phyloP scores from a whole-genome alignment of 2,113 vertebrate species.

The Nestor notabilis region DNA sequence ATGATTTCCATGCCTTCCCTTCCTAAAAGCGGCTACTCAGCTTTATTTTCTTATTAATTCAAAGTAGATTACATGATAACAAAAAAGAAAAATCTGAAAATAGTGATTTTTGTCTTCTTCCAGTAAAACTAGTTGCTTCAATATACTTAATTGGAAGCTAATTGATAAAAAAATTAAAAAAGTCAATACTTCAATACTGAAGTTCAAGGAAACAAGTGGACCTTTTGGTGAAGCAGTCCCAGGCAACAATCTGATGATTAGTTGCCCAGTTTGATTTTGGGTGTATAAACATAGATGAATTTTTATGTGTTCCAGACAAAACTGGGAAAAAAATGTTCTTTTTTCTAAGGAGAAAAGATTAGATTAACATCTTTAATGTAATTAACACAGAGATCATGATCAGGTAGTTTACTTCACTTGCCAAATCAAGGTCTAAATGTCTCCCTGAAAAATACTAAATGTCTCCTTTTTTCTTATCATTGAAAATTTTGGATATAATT shows the following conservation, averaged over 20 bases:
- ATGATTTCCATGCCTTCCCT: background rate
- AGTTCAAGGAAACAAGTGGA: background rate
- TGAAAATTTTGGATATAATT: background rate
- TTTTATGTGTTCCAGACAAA: background rate
- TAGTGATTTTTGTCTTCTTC: background rate
- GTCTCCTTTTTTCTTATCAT: background rate
- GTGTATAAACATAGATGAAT: background rate
- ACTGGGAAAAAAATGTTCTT: background rate
- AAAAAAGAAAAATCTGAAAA: background rate
- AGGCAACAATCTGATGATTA: fast-evolving
- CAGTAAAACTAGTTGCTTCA: background rate
- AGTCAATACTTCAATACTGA: background rate
- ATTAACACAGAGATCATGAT: background rate
- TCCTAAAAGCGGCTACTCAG: background rate
- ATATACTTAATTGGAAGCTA: background rate
- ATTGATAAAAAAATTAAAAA: background rate
- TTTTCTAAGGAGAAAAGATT: background rate
- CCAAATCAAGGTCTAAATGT: background rate
- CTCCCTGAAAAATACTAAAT: background rate
- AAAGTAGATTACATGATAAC: background rate
- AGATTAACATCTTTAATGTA: background rate
- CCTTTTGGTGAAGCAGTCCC: background rate
- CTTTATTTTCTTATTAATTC: background rate
- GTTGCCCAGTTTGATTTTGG: background rate
- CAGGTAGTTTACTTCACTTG: background rate